Base-by-base conservation (phyloP, 2,888 invertebrate species). In the Clitarchus hookeri region DNA sequence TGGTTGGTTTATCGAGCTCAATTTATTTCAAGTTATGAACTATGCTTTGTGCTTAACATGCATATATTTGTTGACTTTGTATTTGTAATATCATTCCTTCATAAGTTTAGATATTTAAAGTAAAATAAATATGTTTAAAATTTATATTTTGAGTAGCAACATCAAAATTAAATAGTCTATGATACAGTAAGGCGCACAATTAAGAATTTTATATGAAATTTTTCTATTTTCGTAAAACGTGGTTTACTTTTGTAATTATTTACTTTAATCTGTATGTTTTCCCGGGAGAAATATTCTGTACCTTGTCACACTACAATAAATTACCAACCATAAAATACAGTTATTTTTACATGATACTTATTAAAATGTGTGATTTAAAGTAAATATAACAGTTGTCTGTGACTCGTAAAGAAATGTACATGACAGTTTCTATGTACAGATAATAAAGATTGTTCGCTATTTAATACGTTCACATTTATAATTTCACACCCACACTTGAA, bases 401-500 rank as follows among this genome's bases (percentile, higher is more conserved):
- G 65, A 65, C 65, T 65, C 65, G 65, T 65, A 65, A 65, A 65
- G 3, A 53, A 12, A 65, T 65, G 65, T 65, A 65, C 65, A 65
- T 23, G 6, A 9, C 65, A 65, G 65, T 65, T 65, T 65, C 65
- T 84, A 54, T 84, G 84, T 84, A 84, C 84, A 84, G 84, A 84
- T 84, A 84, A 84, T 84, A 84, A 84, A 84, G 84, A 65, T 78
- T 84, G 54, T 65, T 65, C 65, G 16, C 23, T 65, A 65, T n/a
- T 65, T 23, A 65, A 65, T 9, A n/a, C 65, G 65, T 65, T 65
- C 65, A 65, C 65, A 65, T 65, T 65, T 65, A 65, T 65, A 23
- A 65, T 65, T 65, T 65, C 65, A 65, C n/a, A 65, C 65, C 65
- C 65, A 65, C 12, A 53, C 53, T 4, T 19, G 6, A 12, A 53